Percentiles rank a stretch among this genome's conserved stretches.
phyloP scores from a whole-genome alignment of 2,888 invertebrate genomes.

The Lathronympha strigana region DNA sequence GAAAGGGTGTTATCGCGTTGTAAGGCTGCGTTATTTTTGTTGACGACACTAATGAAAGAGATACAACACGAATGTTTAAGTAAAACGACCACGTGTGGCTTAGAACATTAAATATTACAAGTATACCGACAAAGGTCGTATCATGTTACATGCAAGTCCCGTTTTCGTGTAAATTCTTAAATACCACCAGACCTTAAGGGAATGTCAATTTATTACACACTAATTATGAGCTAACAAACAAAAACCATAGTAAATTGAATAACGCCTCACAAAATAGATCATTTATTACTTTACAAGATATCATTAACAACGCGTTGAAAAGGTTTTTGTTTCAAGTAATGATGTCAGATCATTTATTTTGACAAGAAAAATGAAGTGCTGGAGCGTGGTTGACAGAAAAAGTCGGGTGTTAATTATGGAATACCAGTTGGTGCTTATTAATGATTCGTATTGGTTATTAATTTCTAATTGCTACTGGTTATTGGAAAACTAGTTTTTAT shows the following conservation, averaged over 20 bases:
- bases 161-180: slow-evolving; percentile 6
- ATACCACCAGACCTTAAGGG: slow-evolving; percentile 3
- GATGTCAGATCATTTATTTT: slow-evolving; percentile 27
- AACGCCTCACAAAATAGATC: slow-evolving; percentile 19
- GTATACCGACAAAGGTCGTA: slow-evolving; percentile 18
- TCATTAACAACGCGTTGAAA: slow-evolving; percentile 30
- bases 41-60: too few relatives aligned
- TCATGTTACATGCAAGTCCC: slow-evolving; percentile 11
- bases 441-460: slow-evolving; percentile 32
- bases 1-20: too few relatives aligned
- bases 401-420: slow-evolving; percentile 24
- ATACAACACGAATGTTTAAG: too few relatives aligned
- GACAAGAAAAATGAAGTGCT: slow-evolving; percentile 32
- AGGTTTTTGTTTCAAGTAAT: slow-evolving; percentile 13
- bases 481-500: slow-evolving; percentile 1
- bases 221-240: slow-evolving; percentile 20
- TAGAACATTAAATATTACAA: neutral
- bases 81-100: too few relatives aligned
- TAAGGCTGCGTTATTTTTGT: too few relatives aligned
- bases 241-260: slow-evolving; percentile 21
- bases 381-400: slow-evolving; percentile 23
- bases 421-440: slow-evolving; percentile 15
- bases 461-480: slow-evolving; percentile 20
- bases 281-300: slow-evolving; percentile 29
- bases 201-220: slow-evolving; percentile 16